phyloP scores from a whole-genome alignment of 1,140 invertebrate species.

The Caerostris extrusa region DNA sequence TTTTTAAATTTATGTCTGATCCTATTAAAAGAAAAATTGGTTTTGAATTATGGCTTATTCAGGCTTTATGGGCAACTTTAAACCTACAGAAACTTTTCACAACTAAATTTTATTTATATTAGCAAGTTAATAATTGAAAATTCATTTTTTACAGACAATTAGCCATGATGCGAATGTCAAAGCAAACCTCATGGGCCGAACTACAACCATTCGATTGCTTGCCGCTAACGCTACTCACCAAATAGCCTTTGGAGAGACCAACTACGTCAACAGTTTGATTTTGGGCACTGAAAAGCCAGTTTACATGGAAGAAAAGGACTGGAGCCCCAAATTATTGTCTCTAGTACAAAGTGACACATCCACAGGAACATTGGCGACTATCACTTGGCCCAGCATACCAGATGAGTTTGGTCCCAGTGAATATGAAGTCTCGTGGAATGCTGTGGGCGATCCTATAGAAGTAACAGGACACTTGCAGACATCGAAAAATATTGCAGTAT shows the following conservation, averaged over 20 bases:
- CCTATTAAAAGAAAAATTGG: too few species aligned
- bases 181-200: background rate
- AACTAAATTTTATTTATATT: background rate
- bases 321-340: conserved; percentile 70
- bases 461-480: conserved; percentile 92
- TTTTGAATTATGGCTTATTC: background rate
- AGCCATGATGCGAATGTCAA: conserved; percentile 30
- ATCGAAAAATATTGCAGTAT: conserved; percentile 88
- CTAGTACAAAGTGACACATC: conserved; percentile 28
- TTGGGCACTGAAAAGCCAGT: background rate
- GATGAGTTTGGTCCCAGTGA: conserved; percentile 81
- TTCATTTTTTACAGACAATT: conserved; percentile 41
- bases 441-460: conserved; percentile 86
- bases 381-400: conserved; percentile 79
- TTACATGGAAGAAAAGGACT: conserved; percentile 2
- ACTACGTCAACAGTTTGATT: conserved; percentile 32
- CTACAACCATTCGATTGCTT: conserved; percentile 48
- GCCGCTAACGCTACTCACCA: conserved; percentile 43
- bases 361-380: conserved; percentile 76
- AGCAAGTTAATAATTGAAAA: background rate
- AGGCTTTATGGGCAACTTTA: background rate
- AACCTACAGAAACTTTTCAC: background rate
- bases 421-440: conserved; percentile 91
- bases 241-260: conserved; percentile 41
- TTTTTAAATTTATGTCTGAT: too few species aligned